phyloP scores from a whole-genome alignment of 2,113 vertebrate genomes.

The Melanerpes aurifrons region DNA sequence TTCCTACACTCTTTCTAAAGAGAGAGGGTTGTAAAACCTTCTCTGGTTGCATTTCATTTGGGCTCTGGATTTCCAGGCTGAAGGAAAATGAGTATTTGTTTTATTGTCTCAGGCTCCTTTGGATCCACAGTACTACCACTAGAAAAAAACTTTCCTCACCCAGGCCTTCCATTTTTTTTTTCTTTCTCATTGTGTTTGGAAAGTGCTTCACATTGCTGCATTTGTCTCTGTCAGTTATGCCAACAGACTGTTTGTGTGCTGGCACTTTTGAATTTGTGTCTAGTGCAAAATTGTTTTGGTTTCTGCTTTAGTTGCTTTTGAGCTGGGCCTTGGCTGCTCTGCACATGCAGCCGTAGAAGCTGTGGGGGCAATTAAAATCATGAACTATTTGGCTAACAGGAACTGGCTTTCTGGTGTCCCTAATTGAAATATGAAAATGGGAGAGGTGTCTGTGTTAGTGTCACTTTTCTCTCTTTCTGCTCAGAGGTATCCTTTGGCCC shows the following conservation, averaged over 20 bases:
- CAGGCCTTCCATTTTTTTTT: not conserved
- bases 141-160: not conserved
- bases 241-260: not conserved
- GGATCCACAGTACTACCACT: not conserved
- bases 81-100: not conserved
- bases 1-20: not conserved
- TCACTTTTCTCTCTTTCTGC: not conserved
- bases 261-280: not conserved
- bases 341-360: not conserved
- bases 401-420: slow-evolving; percentile 14
- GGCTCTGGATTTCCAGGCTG: not conserved
- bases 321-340: slow-evolving; percentile 5
- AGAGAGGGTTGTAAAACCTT: not conserved
- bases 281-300: not conserved
- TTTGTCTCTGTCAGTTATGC: not conserved
- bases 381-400: not conserved
- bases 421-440: slow-evolving; percentile 26
- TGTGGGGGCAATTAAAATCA: slow-evolving; percentile 16
- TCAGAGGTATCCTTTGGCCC: not conserved
- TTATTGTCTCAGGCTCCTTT: not conserved
- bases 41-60: not conserved
- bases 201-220: not conserved
- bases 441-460: not conserved
- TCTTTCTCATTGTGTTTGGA: not conserved
- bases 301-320: not conserved